phyloP scores from a whole-genome alignment of 2,797 vertebrate species.

The Limnodromus scolopaceus region DNA sequence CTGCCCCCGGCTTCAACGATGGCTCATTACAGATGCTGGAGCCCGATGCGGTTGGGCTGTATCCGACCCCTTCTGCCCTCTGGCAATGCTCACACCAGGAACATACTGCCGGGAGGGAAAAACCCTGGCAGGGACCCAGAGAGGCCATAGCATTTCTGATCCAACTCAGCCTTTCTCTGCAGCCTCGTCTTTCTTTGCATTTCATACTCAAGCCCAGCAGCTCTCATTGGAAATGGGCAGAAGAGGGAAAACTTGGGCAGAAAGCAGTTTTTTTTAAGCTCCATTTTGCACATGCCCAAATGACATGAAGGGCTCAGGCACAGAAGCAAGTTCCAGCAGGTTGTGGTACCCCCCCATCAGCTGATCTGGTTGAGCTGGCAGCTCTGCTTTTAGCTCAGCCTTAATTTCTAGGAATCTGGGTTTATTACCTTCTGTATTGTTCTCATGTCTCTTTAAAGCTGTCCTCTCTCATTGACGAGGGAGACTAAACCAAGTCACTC shows the following conservation, averaged over 20 bases:
- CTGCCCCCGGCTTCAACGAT: neutral
- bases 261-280: neutral
- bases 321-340: neutral
- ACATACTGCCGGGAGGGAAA: accelerated
- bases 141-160: neutral
- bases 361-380: neutral
- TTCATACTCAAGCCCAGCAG: neutral
- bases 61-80: neutral
- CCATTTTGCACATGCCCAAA: neutral
- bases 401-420: neutral
- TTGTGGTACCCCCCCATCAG: neutral
- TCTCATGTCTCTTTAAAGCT: neutral
- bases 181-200: neutral
- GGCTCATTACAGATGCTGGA: neutral
- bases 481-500: neutral
- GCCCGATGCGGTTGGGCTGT: accelerated
- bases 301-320: neutral
- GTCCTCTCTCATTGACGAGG: neutral
- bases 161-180: neutral
- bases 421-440: neutral
- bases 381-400: neutral
- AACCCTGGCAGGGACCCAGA: neutral
- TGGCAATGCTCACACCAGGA: neutral
- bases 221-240: neutral
- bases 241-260: neutral